These are phyloP conservation scores for Sipha maydis DNA, from an alignment of 2,888 invertebrate genomes.

Conservation along the genomic window DNA sequence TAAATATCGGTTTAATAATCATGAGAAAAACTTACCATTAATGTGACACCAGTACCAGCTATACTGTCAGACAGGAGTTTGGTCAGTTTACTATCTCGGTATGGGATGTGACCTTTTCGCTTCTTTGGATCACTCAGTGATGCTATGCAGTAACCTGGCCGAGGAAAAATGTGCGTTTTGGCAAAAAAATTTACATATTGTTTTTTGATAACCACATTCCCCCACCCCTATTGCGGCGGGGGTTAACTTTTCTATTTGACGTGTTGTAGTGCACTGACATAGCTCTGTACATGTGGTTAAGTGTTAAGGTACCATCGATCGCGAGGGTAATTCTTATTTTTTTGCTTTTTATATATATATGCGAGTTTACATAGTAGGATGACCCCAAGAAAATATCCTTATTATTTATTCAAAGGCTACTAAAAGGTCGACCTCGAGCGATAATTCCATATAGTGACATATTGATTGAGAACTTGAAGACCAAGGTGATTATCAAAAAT, in stretches of 20 bases:
- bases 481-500: slow-evolving; percentile 4
- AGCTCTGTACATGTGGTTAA: neutral
- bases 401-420: slow-evolving; percentile 53
- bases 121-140: slow-evolving; percentile 86
- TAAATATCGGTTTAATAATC: neutral
- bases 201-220: neutral
- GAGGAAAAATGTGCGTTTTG: neutral
- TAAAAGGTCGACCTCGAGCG: slow-evolving; percentile 29
- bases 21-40: slow-evolving; percentile 77
- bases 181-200: neutral
- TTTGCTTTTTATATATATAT: neutral
- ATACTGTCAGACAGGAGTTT: slow-evolving; percentile 92
- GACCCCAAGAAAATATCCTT: slow-evolving; percentile 36
- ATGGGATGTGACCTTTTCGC: slow-evolving; percentile 88
- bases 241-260: slow-evolving; percentile 23
- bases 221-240: neutral
- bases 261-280: slow-evolving; percentile 16
- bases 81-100: slow-evolving; percentile 92
- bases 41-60: slow-evolving; percentile 91
- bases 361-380: neutral
- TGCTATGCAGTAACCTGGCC: slow-evolving; percentile 89
- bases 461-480: neutral
- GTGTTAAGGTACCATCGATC: slow-evolving; percentile 19
- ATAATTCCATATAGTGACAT: slow-evolving; percentile 25
- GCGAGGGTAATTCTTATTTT: neutral